phyloP scores from a whole-genome alignment of 2,888 invertebrate species.

The Luperina testacea region DNA sequence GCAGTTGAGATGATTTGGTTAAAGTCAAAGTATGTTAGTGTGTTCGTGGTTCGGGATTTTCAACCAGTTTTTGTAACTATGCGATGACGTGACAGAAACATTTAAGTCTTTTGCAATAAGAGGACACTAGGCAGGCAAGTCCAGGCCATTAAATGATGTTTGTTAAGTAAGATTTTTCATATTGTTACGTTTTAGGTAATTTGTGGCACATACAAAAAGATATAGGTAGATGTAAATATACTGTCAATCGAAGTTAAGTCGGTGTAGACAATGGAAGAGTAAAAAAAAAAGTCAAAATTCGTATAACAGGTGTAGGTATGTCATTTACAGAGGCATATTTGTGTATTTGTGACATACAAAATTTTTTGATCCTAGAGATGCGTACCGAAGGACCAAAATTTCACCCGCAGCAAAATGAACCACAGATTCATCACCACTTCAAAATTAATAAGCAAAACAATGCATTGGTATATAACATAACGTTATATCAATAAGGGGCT shows the following conservation, averaged over 20 bases:
- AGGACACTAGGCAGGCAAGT: no score
- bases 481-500: slow-evolving; percentile 75
- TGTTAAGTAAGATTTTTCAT: no score
- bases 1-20: neutral
- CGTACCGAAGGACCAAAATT: neutral
- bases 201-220: no score
- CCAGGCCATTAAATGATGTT: no score
- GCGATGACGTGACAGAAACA: neutral
- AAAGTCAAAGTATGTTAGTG: neutral
- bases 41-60: neutral
- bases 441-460: slow-evolving; percentile 60
- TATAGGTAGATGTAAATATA: neutral
- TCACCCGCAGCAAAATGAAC: neutral
- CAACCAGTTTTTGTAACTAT: neutral
- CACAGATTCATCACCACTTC: neutral
- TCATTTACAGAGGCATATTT: no score
- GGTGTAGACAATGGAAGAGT: neutral
- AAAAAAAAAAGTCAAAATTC: neutral
- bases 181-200: no score
- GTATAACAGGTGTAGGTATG: no score
- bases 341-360: no score
- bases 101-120: neutral
- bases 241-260: no score
- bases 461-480: slow-evolving; percentile 51
- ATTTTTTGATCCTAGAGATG: neutral